Evolutionary conservation across 2,888 invertebrate genomes (phyloP).

Genomic region (Sinhomidia bicolor): DNA sequence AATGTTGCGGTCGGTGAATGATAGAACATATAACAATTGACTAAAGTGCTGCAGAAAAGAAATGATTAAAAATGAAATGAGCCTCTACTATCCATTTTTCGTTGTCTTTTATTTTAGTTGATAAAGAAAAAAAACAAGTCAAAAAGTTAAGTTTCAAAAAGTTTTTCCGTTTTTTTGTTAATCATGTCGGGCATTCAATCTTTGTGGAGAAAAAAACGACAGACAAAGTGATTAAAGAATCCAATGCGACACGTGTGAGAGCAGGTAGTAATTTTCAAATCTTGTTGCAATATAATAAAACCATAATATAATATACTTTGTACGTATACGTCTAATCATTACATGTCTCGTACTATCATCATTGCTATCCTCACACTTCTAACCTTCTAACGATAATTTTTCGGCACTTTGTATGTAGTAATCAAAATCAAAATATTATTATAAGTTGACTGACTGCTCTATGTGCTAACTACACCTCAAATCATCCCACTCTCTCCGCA

Average conservation of each 20-base stretch:
- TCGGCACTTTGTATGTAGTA: constrained; percentile 19
- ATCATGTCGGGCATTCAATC: background rate
- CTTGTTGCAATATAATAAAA: constrained; percentile 40
- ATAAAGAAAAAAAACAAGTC: constrained; percentile 21
- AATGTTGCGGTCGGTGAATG: constrained; percentile 1
- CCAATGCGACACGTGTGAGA: constrained; percentile 64
- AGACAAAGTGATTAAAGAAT: constrained; percentile 65
- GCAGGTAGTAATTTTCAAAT: constrained; percentile 65
- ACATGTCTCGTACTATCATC: constrained; percentile 23
- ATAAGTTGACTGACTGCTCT: constrained; percentile 10
- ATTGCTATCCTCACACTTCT: background rate
- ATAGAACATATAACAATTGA: no score
- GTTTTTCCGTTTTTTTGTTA: constrained; percentile 37
- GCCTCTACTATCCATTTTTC: background rate
- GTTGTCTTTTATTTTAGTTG: background rate
- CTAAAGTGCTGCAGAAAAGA: background rate
- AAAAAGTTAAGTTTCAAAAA: constrained; percentile 38
- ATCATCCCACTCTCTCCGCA: background rate
- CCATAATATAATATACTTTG: constrained; percentile 48
- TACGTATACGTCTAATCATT: constrained; percentile 60
- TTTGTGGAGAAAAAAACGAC: constrained; percentile 29
- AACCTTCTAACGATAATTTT: background rate
- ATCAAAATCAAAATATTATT: constrained; percentile 40
- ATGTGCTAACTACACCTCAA: constrained; percentile 5
- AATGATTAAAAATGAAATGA: constrained; percentile 25